These are phyloP conservation scores for Stegostoma tigrinum DNA, from an alignment of 2,113 vertebrate genomes.

Conservation along the genomic window DNA sequence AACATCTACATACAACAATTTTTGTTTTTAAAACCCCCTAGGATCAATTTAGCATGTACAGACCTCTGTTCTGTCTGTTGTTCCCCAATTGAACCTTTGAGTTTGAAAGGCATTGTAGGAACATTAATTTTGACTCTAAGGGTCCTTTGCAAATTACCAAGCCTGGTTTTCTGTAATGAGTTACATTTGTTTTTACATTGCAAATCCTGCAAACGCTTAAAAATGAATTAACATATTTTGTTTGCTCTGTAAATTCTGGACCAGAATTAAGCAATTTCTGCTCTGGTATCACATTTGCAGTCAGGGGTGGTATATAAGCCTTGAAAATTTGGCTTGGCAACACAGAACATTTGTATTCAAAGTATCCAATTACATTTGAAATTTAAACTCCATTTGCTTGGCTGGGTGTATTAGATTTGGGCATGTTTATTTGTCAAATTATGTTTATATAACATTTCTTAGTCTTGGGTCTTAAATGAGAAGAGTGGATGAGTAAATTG, in stretches of 20 bases:
- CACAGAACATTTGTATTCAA: neutral
- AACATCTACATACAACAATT: too few species aligned
- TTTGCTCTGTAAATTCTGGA: neutral
- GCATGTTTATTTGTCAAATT: neutral
- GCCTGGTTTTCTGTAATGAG: too few species aligned
- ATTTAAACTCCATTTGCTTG: neutral
- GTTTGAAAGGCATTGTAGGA: neutral
- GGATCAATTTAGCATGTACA: neutral
- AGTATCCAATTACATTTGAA: neutral
- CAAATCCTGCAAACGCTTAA: neutral
- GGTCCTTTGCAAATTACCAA: too few species aligned
- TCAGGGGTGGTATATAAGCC: neutral
- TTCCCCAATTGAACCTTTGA: neutral
- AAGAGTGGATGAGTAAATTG: too few species aligned
- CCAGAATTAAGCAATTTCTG: neutral
- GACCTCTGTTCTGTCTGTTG: neutral
- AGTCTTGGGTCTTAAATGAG: neutral
- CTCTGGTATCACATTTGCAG: neutral
- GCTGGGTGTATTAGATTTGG: neutral
- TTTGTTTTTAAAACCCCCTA: neutral
- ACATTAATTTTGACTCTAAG: neutral
- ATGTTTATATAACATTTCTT: neutral
- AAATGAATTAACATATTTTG: neutral
- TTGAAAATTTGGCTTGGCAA: neutral
- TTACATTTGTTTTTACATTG: neutral